Evolutionary conservation across 1,140 invertebrate species (phyloP).

Genomic region (Caerostris darwini): DNA sequence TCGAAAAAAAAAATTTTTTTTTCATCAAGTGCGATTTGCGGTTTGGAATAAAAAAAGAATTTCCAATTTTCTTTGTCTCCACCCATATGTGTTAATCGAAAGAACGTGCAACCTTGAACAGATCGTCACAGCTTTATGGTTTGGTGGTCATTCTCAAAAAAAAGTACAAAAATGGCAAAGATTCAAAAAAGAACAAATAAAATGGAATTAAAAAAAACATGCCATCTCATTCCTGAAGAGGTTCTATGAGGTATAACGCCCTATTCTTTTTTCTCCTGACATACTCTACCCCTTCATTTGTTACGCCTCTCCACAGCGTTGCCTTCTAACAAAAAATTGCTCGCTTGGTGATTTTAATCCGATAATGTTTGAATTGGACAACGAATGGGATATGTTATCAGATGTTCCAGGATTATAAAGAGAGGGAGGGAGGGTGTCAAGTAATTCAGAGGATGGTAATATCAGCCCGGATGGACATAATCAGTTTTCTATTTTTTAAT

Average conservation of each 20-base stretch:
- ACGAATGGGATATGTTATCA: constrained; percentile 57
- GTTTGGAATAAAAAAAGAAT: not conserved
- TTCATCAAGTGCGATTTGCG: constrained; percentile 12
- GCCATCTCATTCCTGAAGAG: constrained; percentile 26
- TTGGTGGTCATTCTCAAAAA: constrained; percentile 51
- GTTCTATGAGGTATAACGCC: constrained; percentile 42
- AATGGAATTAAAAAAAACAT: not conserved
- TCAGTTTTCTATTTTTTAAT: not conserved
- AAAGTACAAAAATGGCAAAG: constrained; percentile 39
- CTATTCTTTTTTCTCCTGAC: constrained; percentile 32
- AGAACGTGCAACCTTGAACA: constrained; percentile 55
- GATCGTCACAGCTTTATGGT: constrained; percentile 68
- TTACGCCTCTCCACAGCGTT: constrained; percentile 41
- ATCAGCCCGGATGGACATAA: not conserved
- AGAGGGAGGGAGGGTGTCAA: not conserved
- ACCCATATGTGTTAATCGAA: not conserved
- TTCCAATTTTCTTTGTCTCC: constrained; percentile 14
- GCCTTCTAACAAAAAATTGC: not conserved
- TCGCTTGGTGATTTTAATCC: constrained; percentile 55
- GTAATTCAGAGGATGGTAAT: constrained; percentile 10
- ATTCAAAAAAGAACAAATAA: not conserved
- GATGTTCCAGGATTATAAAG: not conserved
- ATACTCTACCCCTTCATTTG: constrained; percentile 48
- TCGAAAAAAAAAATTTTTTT: not conserved
- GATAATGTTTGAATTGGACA: constrained; percentile 50